Percentiles rank a stretch among this genome's conserved stretches.
Evolutionary conservation across 2,888 invertebrate genomes (phyloP).

Genomic region (Yponomeuta cagnagella): DNA sequence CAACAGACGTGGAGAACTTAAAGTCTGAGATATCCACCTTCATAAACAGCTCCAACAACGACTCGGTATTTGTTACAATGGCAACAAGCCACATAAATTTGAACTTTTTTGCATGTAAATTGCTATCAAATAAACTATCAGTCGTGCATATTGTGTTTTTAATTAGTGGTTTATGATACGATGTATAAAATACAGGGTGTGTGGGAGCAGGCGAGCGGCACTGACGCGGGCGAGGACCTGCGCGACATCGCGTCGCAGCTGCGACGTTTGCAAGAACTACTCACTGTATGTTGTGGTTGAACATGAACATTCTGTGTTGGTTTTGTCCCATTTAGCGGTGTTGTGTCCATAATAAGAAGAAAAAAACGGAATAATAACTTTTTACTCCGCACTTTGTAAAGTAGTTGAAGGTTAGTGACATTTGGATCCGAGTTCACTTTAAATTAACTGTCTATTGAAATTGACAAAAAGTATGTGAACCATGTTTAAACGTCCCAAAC

Average conservation of each 20-base stretch:
- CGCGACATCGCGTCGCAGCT: slow-evolving; percentile 48
- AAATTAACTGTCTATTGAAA: too few relatives aligned
- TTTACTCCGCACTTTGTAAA: too few relatives aligned
- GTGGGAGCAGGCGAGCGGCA: slow-evolving; percentile 38
- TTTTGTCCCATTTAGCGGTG: too few relatives aligned
- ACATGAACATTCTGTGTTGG: too few relatives aligned
- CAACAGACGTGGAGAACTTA: slow-evolving; percentile 53
- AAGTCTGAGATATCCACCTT: slow-evolving; percentile 60
- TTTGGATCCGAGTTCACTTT: too few relatives aligned
- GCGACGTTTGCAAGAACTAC: slow-evolving; percentile 40
- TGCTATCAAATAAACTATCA: not conserved
- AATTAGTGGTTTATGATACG: not conserved
- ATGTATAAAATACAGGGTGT: slow-evolving; percentile 40
- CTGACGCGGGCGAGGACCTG: slow-evolving; percentile 43
- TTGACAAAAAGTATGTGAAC: too few relatives aligned
- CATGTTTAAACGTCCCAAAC: too few relatives aligned
- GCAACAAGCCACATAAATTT: not conserved
- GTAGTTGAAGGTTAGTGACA: too few relatives aligned
- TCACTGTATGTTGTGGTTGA: slow-evolving; percentile 40
- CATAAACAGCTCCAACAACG: slow-evolving; percentile 56
- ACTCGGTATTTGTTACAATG: slow-evolving; percentile 48
- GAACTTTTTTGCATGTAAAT: too few relatives aligned
- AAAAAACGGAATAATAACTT: too few relatives aligned
- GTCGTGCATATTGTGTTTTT: not conserved
- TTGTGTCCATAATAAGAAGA: too few relatives aligned